Conservation (phyloP, 2,797 vertebrate genomes). For the Tapera naevia region DNA sequence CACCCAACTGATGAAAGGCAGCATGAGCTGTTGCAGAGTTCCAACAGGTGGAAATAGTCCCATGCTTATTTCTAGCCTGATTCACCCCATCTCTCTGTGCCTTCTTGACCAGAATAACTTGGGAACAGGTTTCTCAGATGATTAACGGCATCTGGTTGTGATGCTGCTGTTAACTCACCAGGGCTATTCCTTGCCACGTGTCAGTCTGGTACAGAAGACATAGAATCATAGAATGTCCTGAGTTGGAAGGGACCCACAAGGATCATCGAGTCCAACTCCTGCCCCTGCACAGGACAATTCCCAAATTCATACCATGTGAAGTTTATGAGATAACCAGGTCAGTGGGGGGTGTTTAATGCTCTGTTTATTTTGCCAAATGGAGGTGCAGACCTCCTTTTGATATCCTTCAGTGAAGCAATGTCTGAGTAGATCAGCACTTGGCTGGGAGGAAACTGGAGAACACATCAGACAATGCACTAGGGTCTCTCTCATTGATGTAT, state of each 20-base stretch:
- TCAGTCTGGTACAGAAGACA: not conserved
- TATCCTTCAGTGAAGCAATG: not conserved
- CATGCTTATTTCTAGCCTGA: not conserved
- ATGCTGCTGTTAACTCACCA: not conserved
- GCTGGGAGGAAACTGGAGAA: not conserved
- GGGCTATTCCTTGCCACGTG: not conserved
- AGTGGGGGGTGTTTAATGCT: not conserved
- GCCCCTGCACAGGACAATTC: no score
- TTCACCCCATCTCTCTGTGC: rapidly evolving
- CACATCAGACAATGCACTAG: not conserved
- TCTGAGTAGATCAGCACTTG: not conserved
- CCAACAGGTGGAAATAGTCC: not conserved
- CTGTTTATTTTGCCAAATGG: not conserved
- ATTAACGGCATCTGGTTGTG: not conserved
- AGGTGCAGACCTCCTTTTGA: not conserved
- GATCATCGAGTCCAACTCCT: no score
- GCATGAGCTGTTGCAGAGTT: not conserved
- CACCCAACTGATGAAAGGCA: not conserved
- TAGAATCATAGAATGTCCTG: no score
- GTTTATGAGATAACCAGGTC: rapidly evolving
- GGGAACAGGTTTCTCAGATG: not conserved
- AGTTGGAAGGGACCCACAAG: no score
- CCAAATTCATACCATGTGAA: no score
- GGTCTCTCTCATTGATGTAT: not conserved
- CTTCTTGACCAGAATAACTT: not conserved